phyloP scores from a whole-genome alignment of 35 echinoderm and acorn worm genomes.

The Amphiura filiformis region DNA sequence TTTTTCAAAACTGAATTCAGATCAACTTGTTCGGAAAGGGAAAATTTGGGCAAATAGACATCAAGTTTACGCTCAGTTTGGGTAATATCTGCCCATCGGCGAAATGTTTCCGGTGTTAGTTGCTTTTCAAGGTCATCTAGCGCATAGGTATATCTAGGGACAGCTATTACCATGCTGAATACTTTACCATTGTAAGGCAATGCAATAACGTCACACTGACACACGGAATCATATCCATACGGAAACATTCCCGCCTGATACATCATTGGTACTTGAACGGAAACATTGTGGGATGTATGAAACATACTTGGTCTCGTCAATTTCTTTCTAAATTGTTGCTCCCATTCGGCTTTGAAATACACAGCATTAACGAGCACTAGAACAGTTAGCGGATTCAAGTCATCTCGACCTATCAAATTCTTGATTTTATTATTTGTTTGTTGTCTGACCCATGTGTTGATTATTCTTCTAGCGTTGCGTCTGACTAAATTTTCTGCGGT shows the following conservation, averaged over 20 bases:
- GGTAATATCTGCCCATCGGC: background rate
- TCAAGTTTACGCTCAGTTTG: constrained; percentile 17
- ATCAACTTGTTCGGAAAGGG: constrained; percentile 31
- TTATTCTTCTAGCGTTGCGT: background rate
- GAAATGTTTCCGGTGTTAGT: constrained; percentile 12
- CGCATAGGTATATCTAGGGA: constrained; percentile 34
- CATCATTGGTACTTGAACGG: constrained; percentile 50
- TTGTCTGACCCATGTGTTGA: constrained; percentile 74
- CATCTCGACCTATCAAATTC: constrained; percentile 43
- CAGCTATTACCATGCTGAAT: constrained; percentile 51
- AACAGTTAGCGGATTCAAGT: constrained; percentile 40
- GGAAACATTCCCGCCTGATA: constrained; percentile 37
- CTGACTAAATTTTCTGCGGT: constrained; percentile 29
- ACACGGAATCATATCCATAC: constrained; percentile 19
- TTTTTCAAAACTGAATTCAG: constrained; percentile 33
- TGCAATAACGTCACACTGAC: constrained; percentile 51
- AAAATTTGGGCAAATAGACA: constrained; percentile 67
- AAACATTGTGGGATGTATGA: constrained; percentile 7
- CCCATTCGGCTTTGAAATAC: constrained; percentile 81
- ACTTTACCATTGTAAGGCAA: constrained; percentile 58
- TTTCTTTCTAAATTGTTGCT: constrained; percentile 37
- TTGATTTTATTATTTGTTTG: constrained; percentile 64
- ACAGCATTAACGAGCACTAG: constrained; percentile 85
- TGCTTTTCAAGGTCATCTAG: constrained; percentile 45
- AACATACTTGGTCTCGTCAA: constrained; percentile 25